Percentiles rank a stretch among this genome's conserved stretches.
These are phyloP conservation scores for Rynchops niger DNA, from an alignment of 2,113 vertebrate species.

Conservation along the genomic window DNA sequence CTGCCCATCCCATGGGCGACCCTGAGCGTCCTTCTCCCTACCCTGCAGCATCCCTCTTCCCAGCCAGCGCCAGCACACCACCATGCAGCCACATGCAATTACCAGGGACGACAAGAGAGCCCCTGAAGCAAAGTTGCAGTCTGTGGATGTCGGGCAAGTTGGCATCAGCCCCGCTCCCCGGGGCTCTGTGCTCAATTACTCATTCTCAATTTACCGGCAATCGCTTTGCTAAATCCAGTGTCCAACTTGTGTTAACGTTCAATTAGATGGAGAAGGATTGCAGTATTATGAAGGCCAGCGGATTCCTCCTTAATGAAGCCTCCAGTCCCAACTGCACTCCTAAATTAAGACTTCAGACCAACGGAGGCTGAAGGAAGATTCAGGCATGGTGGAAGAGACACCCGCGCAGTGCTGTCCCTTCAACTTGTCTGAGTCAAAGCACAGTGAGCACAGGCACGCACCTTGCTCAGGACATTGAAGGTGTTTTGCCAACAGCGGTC, in stretches of 20 bases:
- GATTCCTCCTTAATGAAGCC: constrained; percentile 19
- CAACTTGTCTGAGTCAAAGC: not conserved
- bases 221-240: not conserved
- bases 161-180: fast-evolving
- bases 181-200: constrained; percentile 6
- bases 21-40: not conserved
- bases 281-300: not conserved
- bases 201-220: not conserved
- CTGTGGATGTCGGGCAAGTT: not conserved
- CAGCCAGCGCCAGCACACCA: not conserved
- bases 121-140: not conserved
- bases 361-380: not conserved
- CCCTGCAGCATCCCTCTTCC: not conserved
- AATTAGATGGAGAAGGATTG: constrained; percentile 11
- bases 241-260: not conserved
- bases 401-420: not conserved
- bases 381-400: not conserved
- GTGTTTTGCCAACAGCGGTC: not conserved
- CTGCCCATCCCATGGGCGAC: not conserved
- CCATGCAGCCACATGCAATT: not conserved
- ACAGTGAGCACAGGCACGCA: not conserved
- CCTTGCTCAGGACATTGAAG: not conserved
- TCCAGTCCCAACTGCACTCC: not conserved
- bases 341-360: not conserved
- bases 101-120: not conserved